Evolutionary conservation across 2,113 vertebrate species (phyloP), one percentile per base, ranked within the genome.

Genomic region (Cyprinodon brontotheroides): DNA sequence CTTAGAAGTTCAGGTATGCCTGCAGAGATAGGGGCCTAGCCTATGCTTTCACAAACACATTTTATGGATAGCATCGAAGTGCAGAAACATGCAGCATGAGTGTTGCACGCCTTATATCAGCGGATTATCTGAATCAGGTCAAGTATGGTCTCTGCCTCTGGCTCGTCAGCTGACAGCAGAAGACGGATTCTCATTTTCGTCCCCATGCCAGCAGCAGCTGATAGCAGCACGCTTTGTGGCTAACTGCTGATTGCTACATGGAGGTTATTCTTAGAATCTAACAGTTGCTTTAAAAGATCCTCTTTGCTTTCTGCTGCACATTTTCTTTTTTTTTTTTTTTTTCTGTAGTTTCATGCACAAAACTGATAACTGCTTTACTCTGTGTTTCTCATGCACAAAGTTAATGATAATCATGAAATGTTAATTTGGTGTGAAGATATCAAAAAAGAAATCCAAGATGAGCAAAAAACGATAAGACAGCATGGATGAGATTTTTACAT

Each of bases 161-260:
- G 11, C 67, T 73, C 69, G n/a, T 80, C 71, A 47, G 12, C 61
- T 65, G 41, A 64, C 38, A 29, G 29, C 43, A n/a, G 60, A 71
- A 39, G 38, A 64, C 47, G 15, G 57, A 41, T 62, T 72, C 74
- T 72, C 17, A 61, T 53, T 38, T 39, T 10, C 61, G 36, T 20
- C 45, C 36, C 6, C 37, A 10, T 48, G 39, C 75, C 60, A 48
- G 70, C 62, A 38, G n/a, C 20, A 69, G 66, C 82, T 79, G 50
- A 69, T 57, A n/a, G 61, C 20, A 63, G 83, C 85, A 86, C 88
- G 82, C 64, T 61, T 5, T 73, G 67, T 68, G 70, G 61, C 79
- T 73, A 22, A 29, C 62, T 79, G 78, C 65, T 86, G 72, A 75
- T 78, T 79, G 73, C 79, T 75, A 50, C 47, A 76, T 74, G 68